These are phyloP conservation scores for Mercenaria mercenaria DNA, from an alignment of 1,140 invertebrate genomes.

Conservation along the genomic window DNA sequence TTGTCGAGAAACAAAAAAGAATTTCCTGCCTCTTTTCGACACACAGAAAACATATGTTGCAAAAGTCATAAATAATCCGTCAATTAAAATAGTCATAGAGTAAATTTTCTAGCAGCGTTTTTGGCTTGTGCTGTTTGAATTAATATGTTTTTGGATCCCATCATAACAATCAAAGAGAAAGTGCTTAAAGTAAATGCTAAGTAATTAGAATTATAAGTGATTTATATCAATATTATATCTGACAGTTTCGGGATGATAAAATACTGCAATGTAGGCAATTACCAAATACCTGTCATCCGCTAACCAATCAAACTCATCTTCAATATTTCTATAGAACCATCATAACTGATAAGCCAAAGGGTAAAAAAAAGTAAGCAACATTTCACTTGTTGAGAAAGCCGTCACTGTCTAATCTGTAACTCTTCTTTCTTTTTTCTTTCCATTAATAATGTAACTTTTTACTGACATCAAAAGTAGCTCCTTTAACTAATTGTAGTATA, in stretches of 20 bases:
- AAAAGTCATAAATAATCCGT: slow-evolving; percentile 58
- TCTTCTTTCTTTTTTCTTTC: background rate
- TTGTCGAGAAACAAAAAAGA: slow-evolving; percentile 58
- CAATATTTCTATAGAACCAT: slow-evolving; percentile 43
- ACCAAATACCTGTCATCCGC: slow-evolving; percentile 61
- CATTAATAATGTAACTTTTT: too few relatives aligned
- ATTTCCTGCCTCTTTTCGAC: slow-evolving; percentile 55
- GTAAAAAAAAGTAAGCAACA: background rate
- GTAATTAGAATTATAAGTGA: slow-evolving; percentile 58
- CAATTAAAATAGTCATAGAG: slow-evolving; percentile 33
- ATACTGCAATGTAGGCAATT: slow-evolving; percentile 35
- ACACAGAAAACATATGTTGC: slow-evolving; percentile 65
- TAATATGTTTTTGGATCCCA: background rate
- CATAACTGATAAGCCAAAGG: slow-evolving; percentile 65
- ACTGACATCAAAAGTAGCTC: too few relatives aligned
- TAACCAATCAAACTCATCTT: slow-evolving; percentile 48
- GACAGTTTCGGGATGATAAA: slow-evolving; percentile 50
- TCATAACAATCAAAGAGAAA: slow-evolving; percentile 30
- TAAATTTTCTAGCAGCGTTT: background rate
- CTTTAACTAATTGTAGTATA: too few relatives aligned
- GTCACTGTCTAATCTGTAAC: background rate
- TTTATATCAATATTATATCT: slow-evolving; percentile 53
- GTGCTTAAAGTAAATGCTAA: background rate
- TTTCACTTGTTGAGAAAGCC: background rate
- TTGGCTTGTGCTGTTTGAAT: too few relatives aligned